Conservation (phyloP, 2,797 vertebrate species). For the Acipenser oxyrinchus region DNA sequence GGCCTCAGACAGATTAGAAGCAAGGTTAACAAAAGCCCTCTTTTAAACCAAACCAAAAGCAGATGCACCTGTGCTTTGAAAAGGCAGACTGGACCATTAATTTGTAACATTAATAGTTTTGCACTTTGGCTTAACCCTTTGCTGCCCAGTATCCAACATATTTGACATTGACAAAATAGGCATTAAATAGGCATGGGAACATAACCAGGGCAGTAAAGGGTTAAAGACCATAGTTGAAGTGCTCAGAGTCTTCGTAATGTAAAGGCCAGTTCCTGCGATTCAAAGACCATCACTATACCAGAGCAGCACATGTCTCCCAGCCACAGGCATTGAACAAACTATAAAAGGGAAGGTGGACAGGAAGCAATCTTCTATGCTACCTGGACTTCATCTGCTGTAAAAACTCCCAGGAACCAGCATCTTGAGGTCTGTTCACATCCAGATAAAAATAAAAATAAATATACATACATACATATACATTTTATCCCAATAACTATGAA, state of each 20-base stretch:
- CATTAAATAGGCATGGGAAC: too few relatives aligned
- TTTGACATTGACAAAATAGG: too few relatives aligned
- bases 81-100: not conserved
- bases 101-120: too few relatives aligned
- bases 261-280: not conserved
- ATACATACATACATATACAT: slow-evolving; percentile 10
- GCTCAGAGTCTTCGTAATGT: too few relatives aligned
- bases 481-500: too few relatives aligned
- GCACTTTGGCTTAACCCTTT: too few relatives aligned
- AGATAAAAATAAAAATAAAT: slow-evolving; percentile 42
- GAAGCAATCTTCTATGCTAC: slow-evolving; percentile 45
- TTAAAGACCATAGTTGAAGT: too few relatives aligned
- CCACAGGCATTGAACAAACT: not conserved
- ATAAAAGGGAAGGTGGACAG: slow-evolving; percentile 12
- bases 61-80: slow-evolving; percentile 4
- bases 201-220: too few relatives aligned
- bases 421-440: slow-evolving; percentile 56
- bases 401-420: slow-evolving; percentile 57
- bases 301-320: slow-evolving; percentile 1
- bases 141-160: too few relatives aligned
- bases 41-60: not conserved
- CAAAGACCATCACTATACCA: slow-evolving; percentile 3
- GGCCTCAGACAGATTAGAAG: slow-evolving; percentile 1
- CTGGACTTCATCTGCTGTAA: slow-evolving; percentile 59
- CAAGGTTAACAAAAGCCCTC: slow-evolving; percentile 1